Evolutionary conservation across 1,140 invertebrate genomes (phyloP).

Genomic region (Platorchestia sp.): DNA sequence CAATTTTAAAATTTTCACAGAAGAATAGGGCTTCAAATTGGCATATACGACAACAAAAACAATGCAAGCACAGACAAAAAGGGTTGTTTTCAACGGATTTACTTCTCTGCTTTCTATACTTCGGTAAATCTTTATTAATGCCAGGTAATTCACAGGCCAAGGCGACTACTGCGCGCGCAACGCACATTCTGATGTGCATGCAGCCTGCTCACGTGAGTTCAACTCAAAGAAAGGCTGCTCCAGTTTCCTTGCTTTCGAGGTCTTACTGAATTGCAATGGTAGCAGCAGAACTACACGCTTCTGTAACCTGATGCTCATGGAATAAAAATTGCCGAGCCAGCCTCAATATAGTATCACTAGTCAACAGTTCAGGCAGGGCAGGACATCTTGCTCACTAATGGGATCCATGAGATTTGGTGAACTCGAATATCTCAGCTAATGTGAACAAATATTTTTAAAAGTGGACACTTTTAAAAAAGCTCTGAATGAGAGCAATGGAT

Average conservation of each 20-base stretch:
- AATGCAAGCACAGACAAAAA: not conserved
- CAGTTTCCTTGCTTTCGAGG: not conserved
- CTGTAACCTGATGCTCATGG: constrained; percentile 58
- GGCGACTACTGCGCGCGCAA: not conserved
- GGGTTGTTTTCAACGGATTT: not conserved
- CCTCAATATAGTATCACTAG: not conserved
- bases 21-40: not conserved
- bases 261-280: not conserved
- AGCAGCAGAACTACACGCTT: not conserved
- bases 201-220: not conserved
- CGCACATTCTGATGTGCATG: not conserved
- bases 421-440: too few species aligned
- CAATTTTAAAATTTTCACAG: not conserved
- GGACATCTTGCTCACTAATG: not conserved
- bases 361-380: not conserved
- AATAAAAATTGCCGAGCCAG: not conserved
- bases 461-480: too few species aligned
- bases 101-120: not conserved
- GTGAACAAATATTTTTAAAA: too few species aligned
- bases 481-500: too few species aligned
- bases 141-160: not conserved
- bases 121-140: not conserved
- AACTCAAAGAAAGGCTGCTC: not conserved
- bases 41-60: not conserved
- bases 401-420: too few species aligned